Evolutionary conservation across 1,140 invertebrate genomes (phyloP).

Genomic region (Brachionus asplanchnoidis): DNA sequence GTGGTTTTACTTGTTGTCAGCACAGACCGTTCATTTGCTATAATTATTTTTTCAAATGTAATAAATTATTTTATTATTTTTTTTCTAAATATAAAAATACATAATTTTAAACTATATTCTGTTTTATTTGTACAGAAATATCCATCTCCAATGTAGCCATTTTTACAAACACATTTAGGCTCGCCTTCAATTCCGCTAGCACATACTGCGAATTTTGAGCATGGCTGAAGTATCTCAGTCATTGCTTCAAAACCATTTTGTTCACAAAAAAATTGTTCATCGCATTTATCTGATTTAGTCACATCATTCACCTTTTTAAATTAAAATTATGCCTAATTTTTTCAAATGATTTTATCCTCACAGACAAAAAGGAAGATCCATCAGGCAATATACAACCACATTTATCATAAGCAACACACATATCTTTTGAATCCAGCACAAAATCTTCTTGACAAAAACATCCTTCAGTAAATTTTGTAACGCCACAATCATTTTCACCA

Average conservation of each 20-base stretch:
- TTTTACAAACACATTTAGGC: slow-evolving; percentile 3
- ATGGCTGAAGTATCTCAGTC: background rate
- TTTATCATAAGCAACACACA: background rate
- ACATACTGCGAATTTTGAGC: background rate
- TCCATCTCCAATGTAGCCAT: background rate
- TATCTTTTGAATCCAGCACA: background rate
- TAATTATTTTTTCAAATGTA: background rate
- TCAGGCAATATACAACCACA: slow-evolving; percentile 33
- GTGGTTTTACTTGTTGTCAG: background rate
- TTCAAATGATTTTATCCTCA: background rate
- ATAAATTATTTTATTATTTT: too few relatives aligned
- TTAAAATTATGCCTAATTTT: too few relatives aligned
- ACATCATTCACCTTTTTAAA: background rate
- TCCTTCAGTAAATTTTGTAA: background rate
- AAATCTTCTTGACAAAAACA: slow-evolving; percentile 28
- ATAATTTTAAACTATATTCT: background rate
- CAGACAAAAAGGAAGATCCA: background rate
- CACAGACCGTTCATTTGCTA: background rate
- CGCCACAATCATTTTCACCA: slow-evolving; percentile 16
- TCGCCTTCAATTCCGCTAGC: background rate
- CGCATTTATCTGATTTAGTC: background rate
- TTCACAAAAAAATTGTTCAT: background rate
- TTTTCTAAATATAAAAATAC: too few relatives aligned
- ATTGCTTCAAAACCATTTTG: background rate
- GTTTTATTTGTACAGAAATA: background rate